Evolutionary conservation across 2,113 vertebrate genomes (phyloP).

Genomic region (Calidris pygmaea): DNA sequence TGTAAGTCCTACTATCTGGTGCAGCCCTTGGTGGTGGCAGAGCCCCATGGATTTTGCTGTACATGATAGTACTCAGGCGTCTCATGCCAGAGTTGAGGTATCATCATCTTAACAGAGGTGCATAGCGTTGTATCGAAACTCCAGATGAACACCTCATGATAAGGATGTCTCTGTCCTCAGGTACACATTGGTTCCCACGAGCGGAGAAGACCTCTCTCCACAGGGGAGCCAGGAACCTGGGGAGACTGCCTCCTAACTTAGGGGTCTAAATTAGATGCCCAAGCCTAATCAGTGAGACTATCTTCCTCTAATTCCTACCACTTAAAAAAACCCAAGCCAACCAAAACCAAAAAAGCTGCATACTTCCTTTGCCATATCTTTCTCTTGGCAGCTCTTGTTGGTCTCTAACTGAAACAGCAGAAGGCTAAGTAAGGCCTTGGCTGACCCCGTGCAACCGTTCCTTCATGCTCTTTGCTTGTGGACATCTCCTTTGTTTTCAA

Average conservation of each 20-base stretch:
- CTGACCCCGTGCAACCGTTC: neutral
- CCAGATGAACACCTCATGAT: neutral
- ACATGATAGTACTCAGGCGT: neutral
- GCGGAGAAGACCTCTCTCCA: neutral
- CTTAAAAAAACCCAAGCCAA: neutral
- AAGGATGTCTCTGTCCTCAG: neutral
- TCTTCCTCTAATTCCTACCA: neutral
- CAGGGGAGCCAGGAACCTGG: neutral
- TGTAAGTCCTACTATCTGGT: rapidly evolving
- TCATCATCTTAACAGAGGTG: neutral
- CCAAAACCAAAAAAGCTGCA: neutral
- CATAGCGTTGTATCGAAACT: neutral
- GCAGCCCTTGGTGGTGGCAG: neutral
- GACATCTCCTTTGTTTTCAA: neutral
- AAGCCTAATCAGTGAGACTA: neutral
- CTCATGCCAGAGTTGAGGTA: neutral
- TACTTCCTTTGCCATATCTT: neutral
- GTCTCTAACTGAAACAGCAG: neutral
- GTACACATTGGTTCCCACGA: neutral
- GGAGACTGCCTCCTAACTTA: rapidly evolving
- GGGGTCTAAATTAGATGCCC: neutral
- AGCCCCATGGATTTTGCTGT: rapidly evolving
- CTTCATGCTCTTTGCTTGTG: neutral
- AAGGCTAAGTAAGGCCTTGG: neutral
- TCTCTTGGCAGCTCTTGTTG: neutral